Percentiles rank a stretch among this genome's conserved stretches.
phyloP scores from a whole-genome alignment of 1,140 invertebrate genomes.

The Drosophila micromelanica region DNA sequence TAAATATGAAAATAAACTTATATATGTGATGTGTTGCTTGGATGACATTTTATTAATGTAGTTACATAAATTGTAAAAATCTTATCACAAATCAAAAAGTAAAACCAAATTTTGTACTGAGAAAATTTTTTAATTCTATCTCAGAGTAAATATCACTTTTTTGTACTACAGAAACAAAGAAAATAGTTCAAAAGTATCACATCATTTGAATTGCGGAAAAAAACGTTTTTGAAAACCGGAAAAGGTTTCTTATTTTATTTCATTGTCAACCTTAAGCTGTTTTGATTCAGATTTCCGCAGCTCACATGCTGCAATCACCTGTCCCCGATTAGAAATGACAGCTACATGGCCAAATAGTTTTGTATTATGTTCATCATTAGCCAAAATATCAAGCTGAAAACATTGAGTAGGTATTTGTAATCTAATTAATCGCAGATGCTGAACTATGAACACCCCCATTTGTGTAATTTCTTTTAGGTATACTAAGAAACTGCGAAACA shows the following conservation, averaged over 20 bases:
- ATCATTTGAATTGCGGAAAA: not conserved
- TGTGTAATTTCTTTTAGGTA: not conserved
- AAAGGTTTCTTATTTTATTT: conserved; percentile 13
- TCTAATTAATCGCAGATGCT: conserved; percentile 24
- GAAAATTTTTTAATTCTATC: no score
- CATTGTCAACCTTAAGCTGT: conserved; percentile 21
- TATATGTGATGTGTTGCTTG: no score
- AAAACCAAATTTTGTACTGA: no score
- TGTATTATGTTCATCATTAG: conserved; percentile 2
- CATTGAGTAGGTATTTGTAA: conserved; percentile 2
- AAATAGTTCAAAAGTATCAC: not conserved
- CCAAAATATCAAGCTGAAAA: not conserved
- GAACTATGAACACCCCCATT: conserved; percentile 46
- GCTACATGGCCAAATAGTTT: conserved; percentile 1
- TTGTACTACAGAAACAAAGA: not conserved
- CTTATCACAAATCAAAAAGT: no score
- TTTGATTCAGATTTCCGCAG: conserved; percentile 9
- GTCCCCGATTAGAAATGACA: conserved; percentile 19
- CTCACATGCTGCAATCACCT: conserved; percentile 15
- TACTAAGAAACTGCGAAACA: conserved; percentile 17
- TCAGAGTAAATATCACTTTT: not conserved
- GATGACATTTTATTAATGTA: no score
- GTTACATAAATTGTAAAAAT: no score
- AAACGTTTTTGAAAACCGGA: conserved; percentile 6
- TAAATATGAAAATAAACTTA: no score